phyloP scores from a whole-genome alignment of 2,888 invertebrate species.

The Oscheius onirici region DNA sequence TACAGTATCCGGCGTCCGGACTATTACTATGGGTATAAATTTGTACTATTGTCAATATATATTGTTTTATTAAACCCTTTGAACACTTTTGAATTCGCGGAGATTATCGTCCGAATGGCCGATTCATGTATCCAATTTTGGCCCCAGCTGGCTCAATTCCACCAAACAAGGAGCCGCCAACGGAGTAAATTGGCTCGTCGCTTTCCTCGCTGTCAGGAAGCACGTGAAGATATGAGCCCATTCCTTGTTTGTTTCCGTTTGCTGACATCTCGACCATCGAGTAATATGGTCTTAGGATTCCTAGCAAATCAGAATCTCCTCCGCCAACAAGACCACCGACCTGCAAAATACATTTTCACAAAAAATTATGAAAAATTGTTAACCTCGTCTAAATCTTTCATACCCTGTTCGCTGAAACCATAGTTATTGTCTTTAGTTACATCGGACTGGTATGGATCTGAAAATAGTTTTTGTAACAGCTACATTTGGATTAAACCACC shows the following conservation, averaged over 20 bases:
- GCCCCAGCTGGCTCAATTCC: constrained; percentile 66
- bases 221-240: constrained; percentile 66
- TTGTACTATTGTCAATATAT: neutral
- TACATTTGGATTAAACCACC: neutral
- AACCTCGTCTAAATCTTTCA: constrained; percentile 65
- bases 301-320: constrained; percentile 59
- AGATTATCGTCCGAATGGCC: constrained; percentile 53
- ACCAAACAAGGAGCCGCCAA: constrained; percentile 64
- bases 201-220: constrained; percentile 64
- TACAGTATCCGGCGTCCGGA: constrained; percentile 26
- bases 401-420: constrained; percentile 63
- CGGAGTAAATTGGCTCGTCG: constrained; percentile 62
- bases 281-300: constrained; percentile 64
- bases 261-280: constrained; percentile 67
- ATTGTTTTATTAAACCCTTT: constrained; percentile 15
- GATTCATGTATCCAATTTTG: constrained; percentile 60
- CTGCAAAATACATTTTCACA: constrained; percentile 26
- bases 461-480: neutral
- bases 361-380: neutral
- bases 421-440: constrained; percentile 56
- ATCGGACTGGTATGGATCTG: constrained; percentile 40
- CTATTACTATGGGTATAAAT: constrained; percentile 20
- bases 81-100: neutral
- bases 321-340: constrained; percentile 62
- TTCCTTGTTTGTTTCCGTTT: constrained; percentile 66